A percentile compares a stretch with the other conserved stretches of the same genome.
These are phyloP conservation scores for Pelusios castaneus DNA, from an alignment of 2,113 vertebrate species.

Conservation along the genomic window DNA sequence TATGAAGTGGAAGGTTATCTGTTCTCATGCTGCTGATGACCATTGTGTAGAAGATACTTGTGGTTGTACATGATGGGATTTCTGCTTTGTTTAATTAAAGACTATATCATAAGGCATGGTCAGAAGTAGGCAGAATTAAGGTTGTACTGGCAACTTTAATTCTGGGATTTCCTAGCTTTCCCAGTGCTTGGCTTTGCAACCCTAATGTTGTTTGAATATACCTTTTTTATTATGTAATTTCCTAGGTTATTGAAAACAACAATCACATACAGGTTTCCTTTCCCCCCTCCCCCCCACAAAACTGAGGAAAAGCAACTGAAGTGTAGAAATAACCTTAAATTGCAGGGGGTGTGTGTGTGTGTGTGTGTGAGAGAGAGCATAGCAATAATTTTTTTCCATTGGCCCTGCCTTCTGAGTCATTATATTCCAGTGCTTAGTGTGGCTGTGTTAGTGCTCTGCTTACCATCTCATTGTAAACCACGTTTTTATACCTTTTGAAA, in stretches of 20 bases:
- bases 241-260: neutral
- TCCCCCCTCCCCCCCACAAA: neutral
- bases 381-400: neutral
- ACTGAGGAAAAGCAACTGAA: neutral
- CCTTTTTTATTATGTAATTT: neutral
- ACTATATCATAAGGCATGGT: neutral
- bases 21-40: neutral
- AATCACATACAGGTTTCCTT: neutral
- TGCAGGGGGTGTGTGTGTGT: neutral
- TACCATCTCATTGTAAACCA: neutral
- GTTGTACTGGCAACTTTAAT: neutral
- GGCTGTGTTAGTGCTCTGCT: neutral
- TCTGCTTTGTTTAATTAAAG: neutral
- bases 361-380: neutral
- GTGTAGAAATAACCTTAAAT: neutral
- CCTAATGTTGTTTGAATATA: neutral
- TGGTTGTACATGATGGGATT: neutral
- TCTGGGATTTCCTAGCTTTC: neutral
- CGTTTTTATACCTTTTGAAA: slow-evolving; percentile 12
- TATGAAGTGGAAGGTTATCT: neutral
- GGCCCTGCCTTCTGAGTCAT: neutral
- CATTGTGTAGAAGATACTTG: neutral
- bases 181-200: neutral
- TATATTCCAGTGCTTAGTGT: neutral
- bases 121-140: neutral